Percentiles rank a stretch among this genome's conserved stretches.
phyloP scores from a whole-genome alignment of 1,140 invertebrate species.

The Drosophila albomicans region DNA sequence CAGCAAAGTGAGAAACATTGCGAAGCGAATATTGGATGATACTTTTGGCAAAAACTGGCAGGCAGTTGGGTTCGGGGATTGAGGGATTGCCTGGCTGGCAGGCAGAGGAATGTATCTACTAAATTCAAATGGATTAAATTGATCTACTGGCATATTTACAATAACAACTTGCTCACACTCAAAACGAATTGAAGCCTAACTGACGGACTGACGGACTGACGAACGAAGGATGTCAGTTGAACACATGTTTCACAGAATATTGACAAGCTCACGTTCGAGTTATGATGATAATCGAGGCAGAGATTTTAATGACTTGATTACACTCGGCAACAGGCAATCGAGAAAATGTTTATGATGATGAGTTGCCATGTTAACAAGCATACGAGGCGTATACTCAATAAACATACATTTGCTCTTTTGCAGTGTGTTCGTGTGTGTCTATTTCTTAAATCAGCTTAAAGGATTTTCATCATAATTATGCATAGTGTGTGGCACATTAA shows the following conservation, averaged over 20 bases:
- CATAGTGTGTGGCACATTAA: neutral
- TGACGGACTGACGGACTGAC: neutral
- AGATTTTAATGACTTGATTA: slow-evolving; percentile 12
- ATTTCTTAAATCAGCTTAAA: neutral
- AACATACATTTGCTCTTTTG: neutral
- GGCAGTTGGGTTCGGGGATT: neutral
- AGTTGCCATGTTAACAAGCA: neutral
- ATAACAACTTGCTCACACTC: neutral
- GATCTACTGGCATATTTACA: slow-evolving; percentile 15
- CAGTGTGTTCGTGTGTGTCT: neutral
- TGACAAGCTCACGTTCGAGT: neutral
- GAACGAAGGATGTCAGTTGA: neutral
- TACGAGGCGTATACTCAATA: neutral
- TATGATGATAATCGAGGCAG: slow-evolving; percentile 15
- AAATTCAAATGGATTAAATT: slow-evolving; percentile 36
- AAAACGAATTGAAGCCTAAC: neutral
- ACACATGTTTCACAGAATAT: neutral
- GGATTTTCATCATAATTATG: neutral
- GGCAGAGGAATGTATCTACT: slow-evolving; percentile 6
- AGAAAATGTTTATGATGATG: neutral
- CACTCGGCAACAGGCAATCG: no score
- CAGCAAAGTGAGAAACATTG: slow-evolving; percentile 16
- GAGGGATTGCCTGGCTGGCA: neutral
- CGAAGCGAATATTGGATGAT: slow-evolving; percentile 19
- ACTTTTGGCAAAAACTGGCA: slow-evolving; percentile 21